Evolutionary conservation across 2,113 vertebrate genomes (phyloP).

Genomic region (Phycodurus eques): DNA sequence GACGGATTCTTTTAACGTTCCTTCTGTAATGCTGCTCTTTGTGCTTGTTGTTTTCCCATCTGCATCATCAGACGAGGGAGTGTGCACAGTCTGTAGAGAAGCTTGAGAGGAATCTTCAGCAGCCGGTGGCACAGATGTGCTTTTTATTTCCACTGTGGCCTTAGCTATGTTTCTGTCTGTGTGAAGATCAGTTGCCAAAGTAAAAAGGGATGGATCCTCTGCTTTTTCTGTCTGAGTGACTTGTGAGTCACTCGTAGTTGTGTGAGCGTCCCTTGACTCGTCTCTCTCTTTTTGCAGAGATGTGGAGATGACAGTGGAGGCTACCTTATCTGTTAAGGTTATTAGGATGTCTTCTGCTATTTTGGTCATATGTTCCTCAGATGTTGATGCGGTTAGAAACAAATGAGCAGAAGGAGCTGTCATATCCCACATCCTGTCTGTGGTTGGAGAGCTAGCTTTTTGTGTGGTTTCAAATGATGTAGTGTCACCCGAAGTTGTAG

Average conservation of each 20-base stretch:
- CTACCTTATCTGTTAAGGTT: slow-evolving; percentile 15
- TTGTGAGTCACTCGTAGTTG: slow-evolving; percentile 38
- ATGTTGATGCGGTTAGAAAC: slow-evolving; percentile 27
- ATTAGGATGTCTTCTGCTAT: slow-evolving; percentile 30
- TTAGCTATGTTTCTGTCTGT: slow-evolving; percentile 25
- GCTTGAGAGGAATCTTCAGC: slow-evolving; percentile 27
- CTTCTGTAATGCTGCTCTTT: slow-evolving; percentile 26
- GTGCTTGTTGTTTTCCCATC: slow-evolving; percentile 35
- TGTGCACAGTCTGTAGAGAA: slow-evolving; percentile 14
- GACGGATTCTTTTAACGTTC: background rate
- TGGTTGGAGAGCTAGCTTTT: slow-evolving; percentile 15
- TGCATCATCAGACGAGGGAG: slow-evolving; percentile 29
- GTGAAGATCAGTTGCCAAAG: slow-evolving; percentile 23
- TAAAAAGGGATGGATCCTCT: slow-evolving; percentile 18
- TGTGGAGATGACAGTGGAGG: slow-evolving; percentile 25
- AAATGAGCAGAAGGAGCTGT: slow-evolving; percentile 27
- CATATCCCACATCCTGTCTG: slow-evolving; percentile 20
- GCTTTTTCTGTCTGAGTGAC: slow-evolving; percentile 35
- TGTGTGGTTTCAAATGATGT: slow-evolving; percentile 18
- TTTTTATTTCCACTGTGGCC: slow-evolving; percentile 22
- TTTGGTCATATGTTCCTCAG: slow-evolving; percentile 25
- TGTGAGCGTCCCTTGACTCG: slow-evolving; percentile 29
- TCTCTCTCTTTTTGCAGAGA: slow-evolving; percentile 22
- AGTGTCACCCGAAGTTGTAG: slow-evolving; percentile 14
- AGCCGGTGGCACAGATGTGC: slow-evolving; percentile 43